phyloP scores from a whole-genome alignment of 2,888 invertebrate species.

The Flabesymbios commensalis region DNA sequence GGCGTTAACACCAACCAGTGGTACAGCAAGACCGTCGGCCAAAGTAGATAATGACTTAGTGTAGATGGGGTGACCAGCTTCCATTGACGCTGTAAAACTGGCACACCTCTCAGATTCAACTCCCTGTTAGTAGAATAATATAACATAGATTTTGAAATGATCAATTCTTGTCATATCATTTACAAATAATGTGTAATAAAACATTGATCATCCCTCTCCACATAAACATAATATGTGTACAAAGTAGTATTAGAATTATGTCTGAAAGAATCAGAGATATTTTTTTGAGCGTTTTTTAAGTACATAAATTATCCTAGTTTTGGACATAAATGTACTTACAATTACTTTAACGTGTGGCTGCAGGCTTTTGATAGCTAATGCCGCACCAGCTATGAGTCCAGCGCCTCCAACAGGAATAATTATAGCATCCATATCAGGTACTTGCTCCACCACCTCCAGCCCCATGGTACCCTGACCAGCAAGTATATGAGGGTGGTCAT shows the following conservation, averaged over 20 bases:
- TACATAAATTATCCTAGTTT: too few species aligned
- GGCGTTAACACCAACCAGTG: constrained; percentile 84
- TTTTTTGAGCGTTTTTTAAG: too few species aligned
- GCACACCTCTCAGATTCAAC: constrained; percentile 91
- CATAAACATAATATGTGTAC: too few species aligned
- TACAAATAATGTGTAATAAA: too few species aligned
- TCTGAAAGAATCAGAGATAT: too few species aligned
- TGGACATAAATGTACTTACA: too few species aligned
- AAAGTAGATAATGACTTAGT: constrained; percentile 75
- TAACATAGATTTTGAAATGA: constrained; percentile 7
- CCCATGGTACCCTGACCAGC: constrained; percentile 95
- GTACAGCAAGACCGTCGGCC: constrained; percentile 88
- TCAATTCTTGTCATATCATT: too few species aligned
- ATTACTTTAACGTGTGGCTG: constrained; percentile 82
- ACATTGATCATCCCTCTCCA: too few species aligned
- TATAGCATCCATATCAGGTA: constrained; percentile 83
- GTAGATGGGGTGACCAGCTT: constrained; percentile 71
- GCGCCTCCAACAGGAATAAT: constrained; percentile 94
- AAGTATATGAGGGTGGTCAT: constrained; percentile 93
- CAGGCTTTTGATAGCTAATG: constrained; percentile 84
- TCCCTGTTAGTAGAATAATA: constrained; percentile 64
- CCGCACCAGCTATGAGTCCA: constrained; percentile 87
- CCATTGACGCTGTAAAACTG: constrained; percentile 78
- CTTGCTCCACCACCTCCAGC: constrained; percentile 88
- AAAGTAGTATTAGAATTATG: too few species aligned